Percentiles rank a stretch among this genome's conserved stretches.
Conservation (phyloP, 2,888 invertebrate genomes). For the Cancer borealis region DNA sequence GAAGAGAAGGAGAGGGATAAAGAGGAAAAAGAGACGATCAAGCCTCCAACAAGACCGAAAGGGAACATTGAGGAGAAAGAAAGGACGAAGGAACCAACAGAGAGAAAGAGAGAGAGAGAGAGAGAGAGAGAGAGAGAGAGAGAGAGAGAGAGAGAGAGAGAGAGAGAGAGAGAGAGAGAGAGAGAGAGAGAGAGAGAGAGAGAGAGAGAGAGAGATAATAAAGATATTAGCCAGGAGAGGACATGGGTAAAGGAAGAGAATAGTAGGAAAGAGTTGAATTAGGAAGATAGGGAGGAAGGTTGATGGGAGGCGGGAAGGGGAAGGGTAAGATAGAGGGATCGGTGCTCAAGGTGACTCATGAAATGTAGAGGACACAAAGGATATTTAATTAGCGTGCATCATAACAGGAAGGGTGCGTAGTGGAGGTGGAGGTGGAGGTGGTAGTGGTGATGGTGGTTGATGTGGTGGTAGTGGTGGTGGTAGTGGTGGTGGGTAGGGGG, state of each 20-base stretch:
- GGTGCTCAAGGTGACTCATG: background rate
- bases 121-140: background rate
- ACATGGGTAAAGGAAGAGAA: background rate
- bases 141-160: background rate
- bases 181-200: background rate
- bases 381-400: background rate
- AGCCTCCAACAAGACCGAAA: background rate
- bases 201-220: background rate
- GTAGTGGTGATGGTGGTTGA: background rate
- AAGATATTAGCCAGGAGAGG: background rate
- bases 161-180: background rate
- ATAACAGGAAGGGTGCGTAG: background rate
- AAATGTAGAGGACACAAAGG: conserved; percentile 36
- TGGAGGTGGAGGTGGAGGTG: background rate
- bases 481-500: background rate
- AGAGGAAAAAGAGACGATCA: background rate
- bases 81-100: background rate
- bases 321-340: background rate
- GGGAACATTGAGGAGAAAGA: no score
- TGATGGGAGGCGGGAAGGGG: background rate
- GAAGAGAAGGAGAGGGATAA: background rate
- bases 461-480: background rate
- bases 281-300: background rate
- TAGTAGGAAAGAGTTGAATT: background rate
- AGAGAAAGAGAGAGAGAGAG: background rate